Conservation (phyloP, 2,797 vertebrate genomes). For the Petrocephalus schoutedeni region DNA sequence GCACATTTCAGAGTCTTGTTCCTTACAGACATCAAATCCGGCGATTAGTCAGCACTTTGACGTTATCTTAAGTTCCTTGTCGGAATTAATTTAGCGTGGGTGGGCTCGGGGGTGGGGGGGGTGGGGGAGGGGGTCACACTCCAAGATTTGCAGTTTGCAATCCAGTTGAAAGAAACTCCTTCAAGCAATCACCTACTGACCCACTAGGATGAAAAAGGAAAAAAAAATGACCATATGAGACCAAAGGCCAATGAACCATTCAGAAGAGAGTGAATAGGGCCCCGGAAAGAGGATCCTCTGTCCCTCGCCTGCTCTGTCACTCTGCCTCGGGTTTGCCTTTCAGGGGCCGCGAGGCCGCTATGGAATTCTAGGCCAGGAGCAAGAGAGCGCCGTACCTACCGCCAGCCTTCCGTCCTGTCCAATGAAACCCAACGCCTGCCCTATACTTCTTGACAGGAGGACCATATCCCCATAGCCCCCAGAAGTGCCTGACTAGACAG, state of each 20-base stretch:
- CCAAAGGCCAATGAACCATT: conserved; percentile 58
- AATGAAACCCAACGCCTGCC: conserved; percentile 20
- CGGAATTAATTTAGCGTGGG: conserved; percentile 71
- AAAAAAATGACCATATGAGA: conserved; percentile 59
- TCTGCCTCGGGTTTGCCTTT: background rate
- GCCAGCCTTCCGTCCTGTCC: background rate
- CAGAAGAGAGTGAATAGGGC: conserved; percentile 45
- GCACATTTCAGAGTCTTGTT: conserved; percentile 65
- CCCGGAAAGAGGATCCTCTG: conserved; percentile 62
- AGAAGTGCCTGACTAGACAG: conserved; percentile 56
- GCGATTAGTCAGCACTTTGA: conserved; percentile 72
- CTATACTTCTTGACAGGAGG: background rate
- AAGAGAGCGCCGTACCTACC: background rate
- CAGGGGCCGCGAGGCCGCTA: conserved; percentile 32
- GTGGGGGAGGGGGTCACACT: background rate
- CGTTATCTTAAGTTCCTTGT: conserved; percentile 71
- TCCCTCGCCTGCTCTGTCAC: conserved; percentile 43
- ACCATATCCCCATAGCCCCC: conserved; percentile 19
- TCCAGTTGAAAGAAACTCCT: conserved; percentile 65
- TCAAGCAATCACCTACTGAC: conserved; percentile 62
- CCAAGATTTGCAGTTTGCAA: conserved; percentile 51
- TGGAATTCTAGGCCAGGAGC: conserved; percentile 22
- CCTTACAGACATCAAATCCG: conserved; percentile 69
- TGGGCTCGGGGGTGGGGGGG: conserved; percentile 49
- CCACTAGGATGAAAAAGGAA: conserved; percentile 42